A percentile compares a stretch with the other conserved stretches of the same genome.
Conservation (phyloP, 2,888 invertebrate genomes). For the Caenorhabditis sinica region DNA sequence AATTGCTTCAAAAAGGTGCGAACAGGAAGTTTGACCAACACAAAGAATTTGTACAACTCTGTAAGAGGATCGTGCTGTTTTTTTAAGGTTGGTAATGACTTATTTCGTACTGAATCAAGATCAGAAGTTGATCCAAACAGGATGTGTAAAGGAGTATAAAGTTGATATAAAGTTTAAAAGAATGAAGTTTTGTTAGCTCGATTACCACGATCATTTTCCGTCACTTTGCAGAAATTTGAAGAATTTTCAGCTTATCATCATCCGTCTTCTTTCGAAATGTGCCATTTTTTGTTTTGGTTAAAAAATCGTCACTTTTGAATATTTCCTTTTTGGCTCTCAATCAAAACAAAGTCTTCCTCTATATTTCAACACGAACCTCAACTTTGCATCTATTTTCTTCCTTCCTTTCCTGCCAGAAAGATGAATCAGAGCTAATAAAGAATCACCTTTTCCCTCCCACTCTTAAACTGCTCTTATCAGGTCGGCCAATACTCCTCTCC, state of each 20-base stretch:
- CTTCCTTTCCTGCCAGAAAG: not conserved
- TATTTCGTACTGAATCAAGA: no score
- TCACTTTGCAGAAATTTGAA: not conserved
- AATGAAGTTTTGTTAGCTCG: no score
- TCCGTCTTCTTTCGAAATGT: not conserved
- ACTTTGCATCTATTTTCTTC: not conserved
- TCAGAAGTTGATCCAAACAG: no score
- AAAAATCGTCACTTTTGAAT: slow-evolving; percentile 1
- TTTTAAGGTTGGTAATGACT: no score
- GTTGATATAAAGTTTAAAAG: no score
- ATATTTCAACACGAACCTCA: slow-evolving; percentile 3
- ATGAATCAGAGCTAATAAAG: slow-evolving; percentile 45
- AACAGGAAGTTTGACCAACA: not conserved
- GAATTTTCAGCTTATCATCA: not conserved
- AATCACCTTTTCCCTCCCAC: slow-evolving; percentile 6
- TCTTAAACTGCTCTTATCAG: not conserved
- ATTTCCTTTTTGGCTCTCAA: not conserved
- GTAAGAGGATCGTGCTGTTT: not conserved
- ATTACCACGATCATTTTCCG: not conserved
- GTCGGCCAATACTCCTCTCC: not conserved
- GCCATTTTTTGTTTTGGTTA: not conserved
- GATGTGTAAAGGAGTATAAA: no score
- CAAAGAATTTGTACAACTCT: not conserved
- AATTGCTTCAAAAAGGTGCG: slow-evolving; percentile 6
- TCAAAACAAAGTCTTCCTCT: slow-evolving; percentile 1